Evolutionary conservation across 2,888 invertebrate genomes (phyloP), one percentile per base, ranked within the genome.

Genomic region (Hydroisotoma schaefferi): DNA sequence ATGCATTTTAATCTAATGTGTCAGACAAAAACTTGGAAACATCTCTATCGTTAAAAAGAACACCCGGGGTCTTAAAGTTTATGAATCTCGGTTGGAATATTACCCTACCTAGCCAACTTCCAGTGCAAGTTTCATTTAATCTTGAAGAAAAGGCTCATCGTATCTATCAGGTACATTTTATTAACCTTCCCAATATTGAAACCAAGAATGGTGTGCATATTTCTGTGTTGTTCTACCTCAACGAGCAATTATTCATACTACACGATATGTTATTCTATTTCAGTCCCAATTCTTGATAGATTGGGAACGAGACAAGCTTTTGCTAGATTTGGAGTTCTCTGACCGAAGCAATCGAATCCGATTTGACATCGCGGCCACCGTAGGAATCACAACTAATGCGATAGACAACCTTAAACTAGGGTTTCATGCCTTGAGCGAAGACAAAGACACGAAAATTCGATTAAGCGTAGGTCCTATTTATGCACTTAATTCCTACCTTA

Each of bases 91-190:
- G 67, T 48, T 67, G 69, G 68, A 70, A 68, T 54, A 57, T 70
- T 28, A 68, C 69, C 38, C 52, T 70, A 43, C 67, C 69, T 15
- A 52, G 59, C 51, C 60, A 60, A 3, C 38, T 47, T 18, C 62
- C 61, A 5, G 63, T 68, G 22, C 55, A 59, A 27, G 28, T 70
- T 22, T 47, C 61, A 22, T 44, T 73, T 44, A 61, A 65, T 33
- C 52, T 70, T 33, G 57, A 69, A 51, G 72, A 73, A 53, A 63
- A 60, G 44, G 62, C 66, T n/a, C 57, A 67, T 48, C 63, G 69
- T 26, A 49, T 69, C n/a, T 72, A 68, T 56, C 60, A 72, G 68
- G 72, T 71, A n/a, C n/a, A n/a, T n/a, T n/a, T n/a, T n/a, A n/a
- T n/a, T n/a, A n/a, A n/a, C n/a, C n/a, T n/a, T n/a, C n/a, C n/a